These are phyloP conservation scores for Eilema caniola DNA, from an alignment of 2,888 invertebrate genomes.

Conservation along the genomic window DNA sequence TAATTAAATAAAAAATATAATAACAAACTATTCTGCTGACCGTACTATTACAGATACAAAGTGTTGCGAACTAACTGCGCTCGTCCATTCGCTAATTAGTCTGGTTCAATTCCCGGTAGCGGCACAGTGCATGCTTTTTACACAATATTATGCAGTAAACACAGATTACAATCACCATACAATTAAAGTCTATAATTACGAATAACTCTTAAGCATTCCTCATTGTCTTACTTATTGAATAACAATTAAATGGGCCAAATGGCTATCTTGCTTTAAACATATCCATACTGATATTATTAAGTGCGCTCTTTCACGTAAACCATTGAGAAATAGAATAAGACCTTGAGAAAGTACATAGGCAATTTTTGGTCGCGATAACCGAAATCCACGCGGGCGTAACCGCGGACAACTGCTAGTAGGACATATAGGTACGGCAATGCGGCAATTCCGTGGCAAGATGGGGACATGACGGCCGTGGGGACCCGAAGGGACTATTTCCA, in stretches of 20 bases:
- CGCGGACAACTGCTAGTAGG: too few relatives aligned
- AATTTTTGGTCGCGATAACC: too few relatives aligned
- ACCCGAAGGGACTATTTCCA: too few relatives aligned
- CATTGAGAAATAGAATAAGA: too few relatives aligned
- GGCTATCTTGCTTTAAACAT: not conserved
- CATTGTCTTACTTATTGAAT: not conserved
- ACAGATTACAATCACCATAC: slow-evolving; percentile 70
- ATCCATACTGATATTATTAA: too few relatives aligned
- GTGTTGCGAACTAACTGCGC: slow-evolving; percentile 69
- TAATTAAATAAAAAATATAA: not conserved
- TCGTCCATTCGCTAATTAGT: slow-evolving; percentile 73
- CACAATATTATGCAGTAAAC: slow-evolving; percentile 72
- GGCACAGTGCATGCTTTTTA: slow-evolving; percentile 62
- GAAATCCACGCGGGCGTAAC: too few relatives aligned
- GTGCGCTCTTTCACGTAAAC: too few relatives aligned
- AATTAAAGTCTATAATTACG: slow-evolving; percentile 69
- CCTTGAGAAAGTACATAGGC: too few relatives aligned
- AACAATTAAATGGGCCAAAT: not conserved
- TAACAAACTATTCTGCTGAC: slow-evolving; percentile 45
- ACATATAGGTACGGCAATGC: too few relatives aligned
- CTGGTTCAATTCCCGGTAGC: slow-evolving; percentile 71
- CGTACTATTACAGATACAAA: slow-evolving; percentile 55
- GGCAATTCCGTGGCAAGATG: too few relatives aligned
- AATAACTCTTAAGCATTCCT: slow-evolving; percentile 48
- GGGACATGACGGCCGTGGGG: too few relatives aligned